Evolutionary conservation across 2,113 vertebrate genomes (phyloP).

Genomic region (Sardina pilchardus): DNA sequence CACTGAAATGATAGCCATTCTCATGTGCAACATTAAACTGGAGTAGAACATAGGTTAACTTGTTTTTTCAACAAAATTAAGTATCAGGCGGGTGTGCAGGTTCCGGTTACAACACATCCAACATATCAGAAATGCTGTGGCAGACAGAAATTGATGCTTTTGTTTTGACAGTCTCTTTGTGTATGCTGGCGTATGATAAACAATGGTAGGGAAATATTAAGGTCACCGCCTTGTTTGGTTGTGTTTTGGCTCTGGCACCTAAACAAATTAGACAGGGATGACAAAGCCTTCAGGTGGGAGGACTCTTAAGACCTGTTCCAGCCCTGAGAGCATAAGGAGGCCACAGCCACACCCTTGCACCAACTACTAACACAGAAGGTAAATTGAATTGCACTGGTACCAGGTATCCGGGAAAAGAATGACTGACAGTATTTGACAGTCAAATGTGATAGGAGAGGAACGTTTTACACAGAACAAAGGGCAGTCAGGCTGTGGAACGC

Average conservation of each 20-base stretch:
- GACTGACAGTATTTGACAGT: not conserved
- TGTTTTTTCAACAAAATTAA: no score
- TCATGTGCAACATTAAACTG: not conserved
- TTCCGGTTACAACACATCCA: not conserved
- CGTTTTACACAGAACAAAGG: not conserved
- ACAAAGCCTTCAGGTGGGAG: not conserved
- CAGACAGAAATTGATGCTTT: not conserved
- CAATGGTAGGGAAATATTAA: not conserved
- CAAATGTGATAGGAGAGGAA: not conserved
- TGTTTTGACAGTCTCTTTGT: not conserved
- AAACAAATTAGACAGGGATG: not conserved
- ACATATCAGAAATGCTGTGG: not conserved
- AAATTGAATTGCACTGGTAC: not conserved
- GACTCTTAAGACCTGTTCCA: not conserved
- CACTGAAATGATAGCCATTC: not conserved
- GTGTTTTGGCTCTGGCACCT: not conserved
- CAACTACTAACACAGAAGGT: not conserved
- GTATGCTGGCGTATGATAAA: not conserved
- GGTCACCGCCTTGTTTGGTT: not conserved
- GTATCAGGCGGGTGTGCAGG: not conserved
- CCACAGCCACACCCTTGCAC: not conserved
- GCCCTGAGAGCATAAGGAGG: not conserved
- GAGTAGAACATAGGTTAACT: no score
- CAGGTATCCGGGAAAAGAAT: not conserved
- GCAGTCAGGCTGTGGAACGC: not conserved